A percentile compares a stretch with the other conserved stretches of the same genome.
These are phyloP conservation scores for Felis chaus DNA, from an alignment of 2,113 vertebrate genomes.

Conservation along the genomic window DNA sequence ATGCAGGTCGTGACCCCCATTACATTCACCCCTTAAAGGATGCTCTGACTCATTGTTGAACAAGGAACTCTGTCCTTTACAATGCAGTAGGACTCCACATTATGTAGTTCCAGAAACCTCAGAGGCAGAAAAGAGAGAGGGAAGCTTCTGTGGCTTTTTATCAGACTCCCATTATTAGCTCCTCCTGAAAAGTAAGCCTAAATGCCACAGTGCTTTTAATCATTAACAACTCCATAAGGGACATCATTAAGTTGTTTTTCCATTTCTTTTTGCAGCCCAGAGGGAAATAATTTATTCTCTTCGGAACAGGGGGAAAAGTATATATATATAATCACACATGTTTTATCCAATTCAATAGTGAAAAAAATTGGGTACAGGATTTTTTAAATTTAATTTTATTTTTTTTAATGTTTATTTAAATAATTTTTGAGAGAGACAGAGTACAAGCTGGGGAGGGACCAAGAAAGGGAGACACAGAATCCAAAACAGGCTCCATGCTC, in stretches of 20 bases:
- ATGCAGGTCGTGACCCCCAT: background rate
- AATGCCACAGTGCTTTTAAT: slow-evolving; percentile 54
- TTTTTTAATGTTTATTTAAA: too few species aligned
- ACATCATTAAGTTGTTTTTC: slow-evolving; percentile 36
- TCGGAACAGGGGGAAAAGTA: background rate
- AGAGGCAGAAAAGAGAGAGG: background rate
- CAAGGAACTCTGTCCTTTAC: background rate
- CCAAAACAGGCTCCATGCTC: too few species aligned
- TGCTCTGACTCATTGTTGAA: background rate
- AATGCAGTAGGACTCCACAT: background rate
- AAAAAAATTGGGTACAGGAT: background rate
- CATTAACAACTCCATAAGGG: background rate
- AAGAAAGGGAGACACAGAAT: too few species aligned
- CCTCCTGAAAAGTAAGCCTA: slow-evolving; percentile 30
- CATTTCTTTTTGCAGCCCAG: background rate
- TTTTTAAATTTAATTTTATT: too few species aligned
- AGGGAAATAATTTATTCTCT: slow-evolving; percentile 45
- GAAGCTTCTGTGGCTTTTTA: background rate
- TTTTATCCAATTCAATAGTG: background rate
- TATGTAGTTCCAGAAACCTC: background rate
- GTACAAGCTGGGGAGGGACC: too few species aligned
- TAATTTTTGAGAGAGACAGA: too few species aligned
- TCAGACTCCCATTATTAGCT: background rate
- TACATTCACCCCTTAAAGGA: slow-evolving; percentile 13
- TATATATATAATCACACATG: background rate